A percentile compares a stretch with the other conserved stretches of the same genome.
Conservation (phyloP, 1,140 invertebrate species). For the Battus philenor region DNA sequence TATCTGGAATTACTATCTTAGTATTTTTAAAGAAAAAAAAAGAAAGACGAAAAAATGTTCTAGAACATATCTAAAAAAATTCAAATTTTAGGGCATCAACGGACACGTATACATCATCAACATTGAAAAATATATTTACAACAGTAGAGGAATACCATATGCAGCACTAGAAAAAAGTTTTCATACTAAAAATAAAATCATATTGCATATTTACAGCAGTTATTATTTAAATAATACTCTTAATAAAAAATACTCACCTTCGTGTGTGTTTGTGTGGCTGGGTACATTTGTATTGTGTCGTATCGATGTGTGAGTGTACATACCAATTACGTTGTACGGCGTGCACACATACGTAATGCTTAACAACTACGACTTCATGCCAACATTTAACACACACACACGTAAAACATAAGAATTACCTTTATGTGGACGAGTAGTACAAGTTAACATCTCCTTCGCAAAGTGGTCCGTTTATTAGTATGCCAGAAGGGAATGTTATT, state of each 20-base stretch:
- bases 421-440: conserved; percentile 28
- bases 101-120: too few species aligned
- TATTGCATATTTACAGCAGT: conserved; percentile 48
- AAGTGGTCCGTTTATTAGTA: conserved; percentile 67
- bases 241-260: conserved; percentile 7
- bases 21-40: too few species aligned
- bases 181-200: conserved; percentile 23
- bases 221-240: conserved; percentile 22
- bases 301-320: conserved; percentile 2
- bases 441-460: conserved; percentile 49
- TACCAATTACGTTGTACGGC: background rate
- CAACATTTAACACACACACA: conserved; percentile 28
- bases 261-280: background rate
- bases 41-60: too few species aligned
- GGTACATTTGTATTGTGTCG: conserved; percentile 11
- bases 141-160: background rate
- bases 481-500: conserved; percentile 76
- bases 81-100: too few species aligned
- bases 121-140: conserved; percentile 5
- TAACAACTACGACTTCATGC: conserved; percentile 28
- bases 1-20: too few species aligned
- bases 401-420: conserved; percentile 44
- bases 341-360: background rate
- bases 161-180: too few species aligned
- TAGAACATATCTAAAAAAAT: too few species aligned